These are phyloP conservation scores for Phaedon cochleariae DNA, from an alignment of 2,888 invertebrate species.

Conservation along the genomic window DNA sequence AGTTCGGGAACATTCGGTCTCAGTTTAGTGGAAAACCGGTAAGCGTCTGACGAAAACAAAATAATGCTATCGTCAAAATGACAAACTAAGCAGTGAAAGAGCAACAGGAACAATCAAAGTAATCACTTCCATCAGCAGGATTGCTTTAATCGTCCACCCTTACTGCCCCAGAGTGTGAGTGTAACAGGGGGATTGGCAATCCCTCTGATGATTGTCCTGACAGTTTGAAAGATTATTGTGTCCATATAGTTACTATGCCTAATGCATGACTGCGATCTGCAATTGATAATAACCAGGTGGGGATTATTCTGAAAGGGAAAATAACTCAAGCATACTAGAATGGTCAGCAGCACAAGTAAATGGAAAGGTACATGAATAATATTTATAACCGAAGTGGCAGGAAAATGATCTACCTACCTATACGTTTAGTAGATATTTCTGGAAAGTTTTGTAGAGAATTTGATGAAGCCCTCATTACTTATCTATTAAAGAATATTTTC, in stretches of 20 bases:
- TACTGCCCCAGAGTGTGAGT: conserved; percentile 64
- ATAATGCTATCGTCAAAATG: conserved; percentile 58
- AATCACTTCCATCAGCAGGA: conserved; percentile 48
- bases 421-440: no score
- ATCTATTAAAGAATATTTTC: no score
- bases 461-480: no score
- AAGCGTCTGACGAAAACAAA: conserved; percentile 56
- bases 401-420: no score
- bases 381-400: no score
- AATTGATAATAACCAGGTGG: conserved; percentile 94
- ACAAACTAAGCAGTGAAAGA: conserved; percentile 75
- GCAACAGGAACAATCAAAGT: conserved; percentile 69
- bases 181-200: conserved; percentile 56
- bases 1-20: conserved; percentile 66
- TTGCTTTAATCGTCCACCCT: conserved; percentile 57
- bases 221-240: conserved; percentile 85
- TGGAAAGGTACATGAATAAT: no score
- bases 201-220: conserved; percentile 81
- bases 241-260: conserved; percentile 91
- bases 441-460: no score
- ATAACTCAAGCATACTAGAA: conserved; percentile 90
- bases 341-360: conserved; percentile 77
- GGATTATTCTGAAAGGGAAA: conserved; percentile 92
- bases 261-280: conserved; percentile 86
- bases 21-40: conserved; percentile 65